Conservation (phyloP, 2,797 vertebrate genomes). For the Intellagama lesueurii region DNA sequence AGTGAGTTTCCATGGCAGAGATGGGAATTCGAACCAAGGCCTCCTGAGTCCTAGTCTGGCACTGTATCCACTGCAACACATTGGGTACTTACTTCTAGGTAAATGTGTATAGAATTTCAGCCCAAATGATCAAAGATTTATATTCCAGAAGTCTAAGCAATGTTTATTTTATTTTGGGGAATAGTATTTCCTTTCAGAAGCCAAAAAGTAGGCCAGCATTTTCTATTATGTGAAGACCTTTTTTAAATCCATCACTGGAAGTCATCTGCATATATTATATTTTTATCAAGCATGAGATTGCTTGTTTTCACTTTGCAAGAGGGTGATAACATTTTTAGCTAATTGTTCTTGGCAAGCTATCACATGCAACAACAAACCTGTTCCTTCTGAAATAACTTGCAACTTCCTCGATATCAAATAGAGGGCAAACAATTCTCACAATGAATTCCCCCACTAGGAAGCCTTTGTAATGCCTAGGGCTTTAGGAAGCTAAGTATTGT, state of each 20-base stretch:
- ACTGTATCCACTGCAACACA: too few relatives aligned
- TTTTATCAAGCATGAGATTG: conserved; percentile 60
- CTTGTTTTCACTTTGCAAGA: conserved; percentile 52
- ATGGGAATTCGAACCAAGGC: too few relatives aligned
- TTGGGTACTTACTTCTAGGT: too few relatives aligned
- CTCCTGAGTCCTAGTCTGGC: too few relatives aligned
- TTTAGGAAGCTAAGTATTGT: conserved; percentile 53
- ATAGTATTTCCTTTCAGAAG: conserved; percentile 50
- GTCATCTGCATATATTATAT: conserved; percentile 47
- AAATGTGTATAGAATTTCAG: too few relatives aligned
- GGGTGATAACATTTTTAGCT: conserved; percentile 40
- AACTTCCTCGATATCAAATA: conserved; percentile 66
- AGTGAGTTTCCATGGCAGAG: too few relatives aligned
- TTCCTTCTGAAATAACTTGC: conserved; percentile 32
- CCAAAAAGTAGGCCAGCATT: conserved; percentile 5
- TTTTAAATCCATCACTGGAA: conserved; percentile 57
- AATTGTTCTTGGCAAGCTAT: conserved; percentile 65
- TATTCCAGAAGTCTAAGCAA: neutral
- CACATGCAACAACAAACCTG: conserved; percentile 68
- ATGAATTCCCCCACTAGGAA: conserved; percentile 55
- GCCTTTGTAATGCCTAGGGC: conserved; percentile 57
- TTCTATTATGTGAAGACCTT: conserved; percentile 51
- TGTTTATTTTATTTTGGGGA: conserved; percentile 40
- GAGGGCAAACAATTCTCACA: conserved; percentile 46
- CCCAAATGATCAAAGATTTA: neutral